Evolutionary conservation across 2,113 vertebrate species (phyloP).

Genomic region (Verasper variegatus): DNA sequence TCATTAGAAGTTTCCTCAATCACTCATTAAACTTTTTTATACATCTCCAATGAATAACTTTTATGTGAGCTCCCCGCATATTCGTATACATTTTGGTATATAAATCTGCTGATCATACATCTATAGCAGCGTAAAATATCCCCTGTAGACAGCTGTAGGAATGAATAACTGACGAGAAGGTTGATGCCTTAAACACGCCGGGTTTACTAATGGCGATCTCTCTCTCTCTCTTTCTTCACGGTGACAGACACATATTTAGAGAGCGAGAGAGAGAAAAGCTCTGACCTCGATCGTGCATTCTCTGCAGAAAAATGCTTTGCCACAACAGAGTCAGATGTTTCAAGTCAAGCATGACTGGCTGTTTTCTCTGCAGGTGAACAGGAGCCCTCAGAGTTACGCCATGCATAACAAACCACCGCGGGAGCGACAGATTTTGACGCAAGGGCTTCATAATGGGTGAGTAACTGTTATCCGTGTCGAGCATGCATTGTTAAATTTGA

Average conservation of each 20-base stretch:
- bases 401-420: not conserved
- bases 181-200: not conserved
- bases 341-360: slow-evolving; percentile 17
- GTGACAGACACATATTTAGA: slow-evolving; percentile 1
- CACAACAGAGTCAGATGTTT: slow-evolving; percentile 29
- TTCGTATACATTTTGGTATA: slow-evolving; percentile 12
- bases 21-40: slow-evolving; percentile 41
- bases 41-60: slow-evolving; percentile 32
- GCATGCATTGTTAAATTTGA: not conserved
- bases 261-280: not conserved
- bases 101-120: not conserved
- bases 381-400: not conserved
- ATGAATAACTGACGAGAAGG: not conserved
- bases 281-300: not conserved
- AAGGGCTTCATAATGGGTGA: not conserved
- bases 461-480: not conserved
- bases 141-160: not conserved
- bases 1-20: slow-evolving; percentile 45
- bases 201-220: slow-evolving; percentile 11
- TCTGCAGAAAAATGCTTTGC: slow-evolving; percentile 5
- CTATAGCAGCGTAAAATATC: not conserved
- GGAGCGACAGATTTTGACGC: not conserved
- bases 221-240: slow-evolving; percentile 3
- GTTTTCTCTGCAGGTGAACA: slow-evolving; percentile 38
- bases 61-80: slow-evolving; percentile 16